Base-by-base conservation (phyloP, 2,113 vertebrate species). In the Labeo catla region DNA sequence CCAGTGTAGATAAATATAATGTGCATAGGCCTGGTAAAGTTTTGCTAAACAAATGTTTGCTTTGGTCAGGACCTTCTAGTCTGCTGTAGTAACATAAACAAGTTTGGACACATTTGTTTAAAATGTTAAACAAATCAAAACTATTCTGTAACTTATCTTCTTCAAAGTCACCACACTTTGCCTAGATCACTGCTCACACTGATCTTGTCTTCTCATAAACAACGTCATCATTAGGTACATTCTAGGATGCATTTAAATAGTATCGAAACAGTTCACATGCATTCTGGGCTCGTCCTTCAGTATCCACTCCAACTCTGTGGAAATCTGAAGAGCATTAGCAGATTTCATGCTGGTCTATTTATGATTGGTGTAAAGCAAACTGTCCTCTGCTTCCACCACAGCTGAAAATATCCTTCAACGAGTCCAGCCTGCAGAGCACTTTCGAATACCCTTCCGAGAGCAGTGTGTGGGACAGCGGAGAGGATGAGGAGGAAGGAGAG, bases 341-440 rank as follows among this genome's bases (percentile, higher is more conserved):
- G 36, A 70, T 70, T 43, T 15, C 36, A 19, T n/a, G 21, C 10
- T 21, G 3, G 12, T 65, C 19, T 81, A 9, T 59, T 59, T 59
- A 59, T n/a, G 57, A 59, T n/a, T 59, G 19, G 57, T 59, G 2
- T n/a, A 6, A 34, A 81, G 72, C 81, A 50, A 52, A 36, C 4
- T 73, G 10, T 47, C 74, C 34, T 65, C 11, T 86, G 21, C 66
- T 68, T 77, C 47, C n/a, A 54, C 78, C 15, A 63, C 91, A 99
- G 97, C 96, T 99, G 92, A 97, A 96, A 92, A 99, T 99, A 92
- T 98, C 98, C 28, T 99, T 99, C 93, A 98, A 98, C 0, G 98
- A 99, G 94, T 93, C 94, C 0, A 97, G 95, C 80, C 93, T 99
- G 87, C 95, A 97, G 73, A 99, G 97, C 1, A 99, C 97, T 1